These are phyloP conservation scores for Pseudococcus jackbeardsleyi DNA, from an alignment of 2,888 invertebrate species.

Conservation along the genomic window DNA sequence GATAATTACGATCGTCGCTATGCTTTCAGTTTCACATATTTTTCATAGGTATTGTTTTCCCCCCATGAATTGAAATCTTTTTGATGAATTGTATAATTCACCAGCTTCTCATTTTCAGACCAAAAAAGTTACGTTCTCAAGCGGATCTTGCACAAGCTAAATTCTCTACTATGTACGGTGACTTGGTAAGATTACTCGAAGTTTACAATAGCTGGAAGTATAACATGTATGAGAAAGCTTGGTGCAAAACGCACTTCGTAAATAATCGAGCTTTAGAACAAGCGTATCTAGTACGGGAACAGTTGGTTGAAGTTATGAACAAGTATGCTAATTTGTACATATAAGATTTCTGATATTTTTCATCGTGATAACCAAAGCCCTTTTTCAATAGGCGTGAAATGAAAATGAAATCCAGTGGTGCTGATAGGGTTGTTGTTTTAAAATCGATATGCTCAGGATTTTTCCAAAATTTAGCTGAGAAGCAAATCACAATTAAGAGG, in stretches of 20 bases:
- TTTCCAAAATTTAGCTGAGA: conserved; percentile 53
- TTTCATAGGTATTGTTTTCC: neutral
- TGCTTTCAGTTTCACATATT: conserved; percentile 52
- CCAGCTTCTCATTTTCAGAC: neutral
- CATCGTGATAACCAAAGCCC: too few species aligned
- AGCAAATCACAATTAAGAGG: neutral
- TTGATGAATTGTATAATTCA: neutral
- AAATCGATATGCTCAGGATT: conserved; percentile 61
- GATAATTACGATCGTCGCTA: conserved; percentile 42
- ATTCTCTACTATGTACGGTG: neutral
- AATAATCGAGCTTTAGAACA: conserved; percentile 2
- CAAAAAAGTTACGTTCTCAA: neutral
- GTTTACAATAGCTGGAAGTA: conserved; percentile 21
- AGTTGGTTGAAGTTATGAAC: conserved; percentile 53
- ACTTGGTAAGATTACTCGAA: conserved; percentile 32
- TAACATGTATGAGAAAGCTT: neutral
- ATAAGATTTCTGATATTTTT: neutral
- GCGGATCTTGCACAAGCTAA: neutral
- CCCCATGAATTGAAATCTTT: neutral
- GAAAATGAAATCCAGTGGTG: conserved; percentile 29
- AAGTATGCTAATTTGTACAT: neutral
- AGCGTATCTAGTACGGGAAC: conserved; percentile 43
- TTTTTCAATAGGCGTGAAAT: conserved; percentile 6
- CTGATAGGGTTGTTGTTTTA: neutral
- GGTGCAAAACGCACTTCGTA: conserved; percentile 42